Evolutionary conservation across 2,797 vertebrate genomes (phyloP), one percentile per base, ranked within the genome.

Genomic region (Cacajao melanocephalus): DNA sequence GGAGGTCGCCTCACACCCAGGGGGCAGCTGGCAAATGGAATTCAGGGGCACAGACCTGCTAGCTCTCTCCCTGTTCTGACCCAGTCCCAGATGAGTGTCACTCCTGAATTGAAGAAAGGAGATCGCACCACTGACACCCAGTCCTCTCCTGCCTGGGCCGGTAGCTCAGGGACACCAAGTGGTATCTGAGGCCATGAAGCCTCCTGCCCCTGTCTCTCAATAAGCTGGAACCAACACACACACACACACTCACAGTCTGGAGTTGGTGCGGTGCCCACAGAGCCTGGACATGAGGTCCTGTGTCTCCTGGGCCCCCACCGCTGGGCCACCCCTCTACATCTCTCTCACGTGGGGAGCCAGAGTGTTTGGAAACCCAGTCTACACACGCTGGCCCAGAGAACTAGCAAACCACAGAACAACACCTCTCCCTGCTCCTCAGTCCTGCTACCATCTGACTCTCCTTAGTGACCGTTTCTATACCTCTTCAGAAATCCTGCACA

Each of bases 381-480:
- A 12, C 0, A 1, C 26, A 39, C 4, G 0, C 46, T 24, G 28
- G 26, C 85, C 17, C 3, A 24, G 64, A 76, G 48, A 58, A 24
- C 19, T 1, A 2, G 30, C 81, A 48, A 13, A 46, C 33, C 57
- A 24, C 4, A 0, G 4, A 13, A 14, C 39, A 41, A 4, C 4
- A 20, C 44, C 46, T 6, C n/a, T 20, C 9, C 8, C 11, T 19
- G 48, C 61, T 57, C 24, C 9, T 7, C 20, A 0, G 55, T 22
- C n/a, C 12, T 0, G 12, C 12, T 22, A 28, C 14, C 28, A 0
- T 11, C 48, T 11, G 1, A 8, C 14, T 44, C 55, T 36, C 9
- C n/a, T 26, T 12, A 19, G 48, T 7, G 48, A 26, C 11, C 0
- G 0, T 19, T 1, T 15, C 33, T 5, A 4, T 0, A 2, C 7